These are phyloP conservation scores for Lipophrys pholis DNA, from an alignment of 2,113 vertebrate species.

Conservation along the genomic window DNA sequence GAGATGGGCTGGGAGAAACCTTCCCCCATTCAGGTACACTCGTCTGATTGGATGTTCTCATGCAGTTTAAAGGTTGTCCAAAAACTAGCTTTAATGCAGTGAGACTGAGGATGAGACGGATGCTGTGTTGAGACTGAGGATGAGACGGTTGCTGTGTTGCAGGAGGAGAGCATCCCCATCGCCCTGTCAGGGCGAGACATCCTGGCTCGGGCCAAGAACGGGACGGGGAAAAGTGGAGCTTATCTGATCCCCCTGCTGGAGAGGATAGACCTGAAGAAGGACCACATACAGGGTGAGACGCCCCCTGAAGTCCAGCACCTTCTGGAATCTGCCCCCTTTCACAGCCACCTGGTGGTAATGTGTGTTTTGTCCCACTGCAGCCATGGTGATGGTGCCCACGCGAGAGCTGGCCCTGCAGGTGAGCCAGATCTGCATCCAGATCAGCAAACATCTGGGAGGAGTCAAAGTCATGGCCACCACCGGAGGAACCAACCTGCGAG, in stretches of 20 bases:
- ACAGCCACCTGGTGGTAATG: no score
- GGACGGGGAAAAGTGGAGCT: constrained; percentile 86
- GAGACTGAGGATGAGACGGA: no score
- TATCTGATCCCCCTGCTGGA: constrained; percentile 87
- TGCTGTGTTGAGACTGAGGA: no score
- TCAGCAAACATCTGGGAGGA: constrained; percentile 85
- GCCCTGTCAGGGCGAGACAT: constrained; percentile 85
- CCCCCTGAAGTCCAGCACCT: no score
- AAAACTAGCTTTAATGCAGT: no score
- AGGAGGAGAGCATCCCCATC: constrained; percentile 88
- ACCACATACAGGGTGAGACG: constrained; percentile 83
- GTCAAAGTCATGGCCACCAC: constrained; percentile 87
- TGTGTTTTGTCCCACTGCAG: constrained; percentile 48
- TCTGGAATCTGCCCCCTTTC: no score
- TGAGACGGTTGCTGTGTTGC: constrained; percentile 15
- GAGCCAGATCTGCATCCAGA: constrained; percentile 86
- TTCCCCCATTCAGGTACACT: constrained; percentile 83
- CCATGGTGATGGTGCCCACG: constrained; percentile 85
- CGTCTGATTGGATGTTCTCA: no score
- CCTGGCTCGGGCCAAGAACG: constrained; percentile 85
- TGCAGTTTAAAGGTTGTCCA: no score
- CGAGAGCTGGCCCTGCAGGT: constrained; percentile 86
- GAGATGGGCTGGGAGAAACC: constrained; percentile 89
- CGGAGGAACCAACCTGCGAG: constrained; percentile 85
- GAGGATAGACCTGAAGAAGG: constrained; percentile 86